Evolutionary conservation across 53 echinoderm and acorn worm species (phyloP).

Genomic region (Holothuria leucospilota): DNA sequence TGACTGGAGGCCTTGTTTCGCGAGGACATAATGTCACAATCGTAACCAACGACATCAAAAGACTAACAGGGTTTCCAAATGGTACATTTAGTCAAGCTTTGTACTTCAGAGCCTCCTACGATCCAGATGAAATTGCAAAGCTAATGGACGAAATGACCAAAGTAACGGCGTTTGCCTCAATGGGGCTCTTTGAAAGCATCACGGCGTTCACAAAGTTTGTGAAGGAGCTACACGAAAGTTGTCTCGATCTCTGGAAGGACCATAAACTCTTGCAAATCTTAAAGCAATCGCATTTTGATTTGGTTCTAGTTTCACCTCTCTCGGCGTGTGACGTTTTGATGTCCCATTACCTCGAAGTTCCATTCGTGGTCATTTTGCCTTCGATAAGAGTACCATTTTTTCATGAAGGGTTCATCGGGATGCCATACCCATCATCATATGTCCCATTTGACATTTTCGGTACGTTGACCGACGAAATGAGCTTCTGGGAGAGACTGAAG

Average conservation of each 20-base stretch:
- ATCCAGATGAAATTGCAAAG: not conserved
- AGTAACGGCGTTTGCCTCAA: no score
- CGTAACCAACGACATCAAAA: slow-evolving; percentile 36
- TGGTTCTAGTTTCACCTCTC: slow-evolving; percentile 25
- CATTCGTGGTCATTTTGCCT: not conserved
- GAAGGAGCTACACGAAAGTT: slow-evolving; percentile 5
- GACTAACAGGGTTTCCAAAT: slow-evolving; percentile 20
- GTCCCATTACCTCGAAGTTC: not conserved
- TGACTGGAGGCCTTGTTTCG: slow-evolving; percentile 52
- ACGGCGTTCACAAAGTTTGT: not conserved
- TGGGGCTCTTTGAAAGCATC: not conserved
- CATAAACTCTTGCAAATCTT: not conserved
- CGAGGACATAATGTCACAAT: slow-evolving; percentile 66
- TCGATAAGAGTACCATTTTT: slow-evolving; percentile 12
- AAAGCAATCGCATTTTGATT: slow-evolving; percentile 26
- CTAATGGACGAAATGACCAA: not conserved
- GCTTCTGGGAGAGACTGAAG: not conserved
- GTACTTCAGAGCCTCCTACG: not conserved
- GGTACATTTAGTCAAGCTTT: not conserved
- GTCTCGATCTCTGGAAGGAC: slow-evolving; percentile 29
- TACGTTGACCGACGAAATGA: slow-evolving; percentile 20
- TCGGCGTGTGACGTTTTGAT: not conserved
- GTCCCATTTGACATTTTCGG: not conserved
- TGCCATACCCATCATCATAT: slow-evolving; percentile 17
- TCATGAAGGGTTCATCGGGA: slow-evolving; percentile 3